phyloP scores from a whole-genome alignment of 2,113 vertebrate species.

The Bubo bubo region DNA sequence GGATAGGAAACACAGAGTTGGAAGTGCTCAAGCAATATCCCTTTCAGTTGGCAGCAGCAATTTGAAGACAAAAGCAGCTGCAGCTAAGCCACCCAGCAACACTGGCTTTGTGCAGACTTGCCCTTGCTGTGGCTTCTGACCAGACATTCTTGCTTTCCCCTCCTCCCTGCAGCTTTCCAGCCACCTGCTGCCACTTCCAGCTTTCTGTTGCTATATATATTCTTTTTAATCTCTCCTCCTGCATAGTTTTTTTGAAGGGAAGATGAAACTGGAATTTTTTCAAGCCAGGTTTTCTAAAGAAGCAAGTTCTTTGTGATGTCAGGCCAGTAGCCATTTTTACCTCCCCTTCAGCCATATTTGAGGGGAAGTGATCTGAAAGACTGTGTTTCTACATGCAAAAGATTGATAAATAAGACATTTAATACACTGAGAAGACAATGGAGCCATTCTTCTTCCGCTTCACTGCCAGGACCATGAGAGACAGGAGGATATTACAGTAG shows the following conservation, averaged over 20 bases:
- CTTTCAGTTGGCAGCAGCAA: neutral
- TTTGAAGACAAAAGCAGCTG: neutral
- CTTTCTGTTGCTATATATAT: constrained; percentile 24
- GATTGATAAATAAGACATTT: neutral
- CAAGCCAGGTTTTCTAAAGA: neutral
- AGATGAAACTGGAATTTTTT: neutral
- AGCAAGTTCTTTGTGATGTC: neutral
- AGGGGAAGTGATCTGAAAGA: neutral
- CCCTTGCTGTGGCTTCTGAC: neutral
- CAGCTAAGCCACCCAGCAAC: neutral
- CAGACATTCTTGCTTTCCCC: neutral
- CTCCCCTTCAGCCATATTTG: neutral
- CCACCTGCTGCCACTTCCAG: constrained; percentile 22
- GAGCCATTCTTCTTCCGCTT: neutral
- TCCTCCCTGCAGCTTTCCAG: neutral
- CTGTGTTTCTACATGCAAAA: neutral
- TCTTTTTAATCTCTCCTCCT: neutral
- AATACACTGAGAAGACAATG: neutral
- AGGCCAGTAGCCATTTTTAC: neutral
- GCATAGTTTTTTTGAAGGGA: neutral
- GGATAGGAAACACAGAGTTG: rapidly evolving
- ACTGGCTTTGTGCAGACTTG: neutral
- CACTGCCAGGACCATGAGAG: rapidly evolving
- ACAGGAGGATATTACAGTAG: neutral
- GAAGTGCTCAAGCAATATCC: neutral